Base-by-base conservation (phyloP, 2,888 invertebrate genomes). In the Ariolimax columbianus region DNA sequence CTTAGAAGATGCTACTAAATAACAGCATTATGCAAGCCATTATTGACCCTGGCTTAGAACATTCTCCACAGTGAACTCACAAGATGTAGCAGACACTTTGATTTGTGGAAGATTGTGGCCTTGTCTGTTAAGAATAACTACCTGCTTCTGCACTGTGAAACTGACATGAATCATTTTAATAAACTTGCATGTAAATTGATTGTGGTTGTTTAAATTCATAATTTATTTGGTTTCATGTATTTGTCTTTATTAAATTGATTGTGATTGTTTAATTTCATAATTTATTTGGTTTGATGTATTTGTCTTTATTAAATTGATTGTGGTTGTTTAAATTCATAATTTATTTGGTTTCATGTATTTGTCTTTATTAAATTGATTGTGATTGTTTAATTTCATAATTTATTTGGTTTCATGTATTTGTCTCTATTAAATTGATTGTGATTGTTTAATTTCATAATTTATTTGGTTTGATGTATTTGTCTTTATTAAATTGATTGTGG, bases 1-100 rank as follows among this genome's bases (percentile, higher is more conserved):
- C 95, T 95, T 99, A 91, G 97, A 97, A 95, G 94, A 63, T n/a
- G 59, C 59, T 11, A n/a, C 59, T n/a, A 63, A 63, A 63, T 63
- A 6, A 47, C 47, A 63, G 26, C 59, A n/a, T 63, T 14, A 6
- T 63, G 2, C n/a, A 23, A 3, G 6, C 1, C 59, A n/a, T 63
- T 7, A 63, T 63, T 63, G 26, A 63, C n/a, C 59, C n/a, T 1
- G 11, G 7, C n/a, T n/a, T 7, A 63, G 55, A 55, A 9, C 17
- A 23, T 63, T 63, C 59, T 63, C 59, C 26, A 23, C 59, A n/a
- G 59, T 63, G 59, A 63, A 23, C 59, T 63, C 3, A n/a, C n/a
- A 63, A 63, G 59, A 4, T n/a, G n/a, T 63, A n/a, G 23, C 59
- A 23, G 59, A 7, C 3, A 63, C 23, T 63, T 7, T 7, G n/a